Evolutionary conservation across 1,140 invertebrate genomes (phyloP), one percentile per base, ranked within the genome.

Genomic region (Papilio polyxenes): DNA sequence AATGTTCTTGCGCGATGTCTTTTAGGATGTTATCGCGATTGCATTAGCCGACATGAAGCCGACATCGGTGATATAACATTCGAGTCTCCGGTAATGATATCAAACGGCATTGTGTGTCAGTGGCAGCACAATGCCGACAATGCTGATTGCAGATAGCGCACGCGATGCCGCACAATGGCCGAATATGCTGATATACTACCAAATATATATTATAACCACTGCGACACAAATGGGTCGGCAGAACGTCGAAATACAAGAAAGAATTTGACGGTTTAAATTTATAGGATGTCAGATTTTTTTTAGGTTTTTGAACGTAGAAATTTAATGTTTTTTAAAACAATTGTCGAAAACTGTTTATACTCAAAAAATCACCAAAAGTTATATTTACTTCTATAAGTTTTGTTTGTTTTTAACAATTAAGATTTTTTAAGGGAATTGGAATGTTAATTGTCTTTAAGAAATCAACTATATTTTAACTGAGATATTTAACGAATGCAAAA

Each of bases 101-200:
- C 87, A 88, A 86, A 37, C 62, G 76, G 80, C 83, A 88, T 88
- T 88, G 87, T 88, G 37, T 75, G 51, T 53, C 51, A 53, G 51
- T 53, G 62, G 20, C 13, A 15, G 11, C 13, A 72, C 65, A 72
- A 72, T 72, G 31, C 23, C 65, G 65, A 65, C 51, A 53, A 15
- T 65, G 10, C 20, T 31, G 62, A 69, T 69, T 10, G 65, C 13
- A 37, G 65, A 72, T 72, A 72, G 65, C 65, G 65, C 65, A 72
- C 65, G 65, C 65, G 65, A 31, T 31, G 31, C 11, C 2, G 13
- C 23, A 72, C 65, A 72, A 72, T 72, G 11, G 65, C 65, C 65
- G 31, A 72, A 37, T 72, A 11, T 72, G 31, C 65, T 72, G 65
- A 72, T 69, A 69, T 56, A 53, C 11, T 13, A 72, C 59, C 59